Conservation (phyloP, 2,888 invertebrate genomes). For the Palloptera scutellata region DNA sequence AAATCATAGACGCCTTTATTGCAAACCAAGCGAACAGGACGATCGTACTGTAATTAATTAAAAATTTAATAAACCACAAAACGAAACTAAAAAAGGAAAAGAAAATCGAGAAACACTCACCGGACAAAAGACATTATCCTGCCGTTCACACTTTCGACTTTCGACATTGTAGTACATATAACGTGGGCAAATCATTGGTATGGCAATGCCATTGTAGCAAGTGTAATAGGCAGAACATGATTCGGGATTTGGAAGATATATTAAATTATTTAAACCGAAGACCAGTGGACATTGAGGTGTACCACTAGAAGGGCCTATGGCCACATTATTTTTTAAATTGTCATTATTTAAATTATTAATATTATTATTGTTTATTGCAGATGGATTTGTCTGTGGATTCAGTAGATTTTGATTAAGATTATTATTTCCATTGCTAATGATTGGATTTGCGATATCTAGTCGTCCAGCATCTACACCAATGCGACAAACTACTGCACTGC, state of each 20-base stretch:
- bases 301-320: neutral
- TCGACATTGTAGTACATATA: slow-evolving; percentile 44
- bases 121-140: slow-evolving; percentile 41
- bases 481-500: slow-evolving; percentile 35
- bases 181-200: slow-evolving; percentile 48
- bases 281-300: slow-evolving; percentile 38
- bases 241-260: slow-evolving; percentile 44
- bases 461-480: slow-evolving; percentile 25
- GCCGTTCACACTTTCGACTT: slow-evolving; percentile 44
- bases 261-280: slow-evolving; percentile 36
- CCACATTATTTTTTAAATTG: neutral
- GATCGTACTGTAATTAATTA: slow-evolving; percentile 32
- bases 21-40: slow-evolving; percentile 39
- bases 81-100: neutral
- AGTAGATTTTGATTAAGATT: neutral
- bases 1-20: slow-evolving; percentile 44
- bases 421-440: neutral
- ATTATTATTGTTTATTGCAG: slow-evolving; percentile 8
- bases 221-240: slow-evolving; percentile 51
- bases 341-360: neutral
- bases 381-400: neutral
- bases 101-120: slow-evolving; percentile 34
- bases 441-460: neutral
- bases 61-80: neutral
- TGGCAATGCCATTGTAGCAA: slow-evolving; percentile 50